Conservation (phyloP, 2,888 invertebrate genomes). For the Rhingia rostrata region DNA sequence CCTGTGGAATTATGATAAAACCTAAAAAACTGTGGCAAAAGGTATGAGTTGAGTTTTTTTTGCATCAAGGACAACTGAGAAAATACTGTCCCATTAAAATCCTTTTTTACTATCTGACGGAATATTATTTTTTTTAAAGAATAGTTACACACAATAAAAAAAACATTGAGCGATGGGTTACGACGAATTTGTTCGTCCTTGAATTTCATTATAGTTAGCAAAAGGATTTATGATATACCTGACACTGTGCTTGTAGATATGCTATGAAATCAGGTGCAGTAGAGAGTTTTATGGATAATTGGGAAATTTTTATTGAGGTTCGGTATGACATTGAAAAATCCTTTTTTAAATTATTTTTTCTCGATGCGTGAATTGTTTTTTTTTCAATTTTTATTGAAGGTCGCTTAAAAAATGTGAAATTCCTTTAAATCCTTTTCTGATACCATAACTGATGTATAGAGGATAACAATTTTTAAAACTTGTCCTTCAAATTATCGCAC, state of each 20-base stretch:
- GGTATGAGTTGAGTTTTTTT: constrained; percentile 19
- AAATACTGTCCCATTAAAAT: constrained; percentile 53
- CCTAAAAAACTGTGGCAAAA: constrained; percentile 35
- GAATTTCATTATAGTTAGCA: constrained; percentile 22
- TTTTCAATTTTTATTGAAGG: neutral
- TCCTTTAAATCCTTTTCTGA: constrained; percentile 16
- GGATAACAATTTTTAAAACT: neutral
- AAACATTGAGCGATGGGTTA: neutral
- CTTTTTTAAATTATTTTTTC: neutral
- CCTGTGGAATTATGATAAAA: constrained; percentile 29
- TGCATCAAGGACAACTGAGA: constrained; percentile 64
- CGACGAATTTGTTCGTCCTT: constrained; percentile 37
- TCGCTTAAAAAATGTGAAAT: neutral
- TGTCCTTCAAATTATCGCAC: constrained; percentile 9
- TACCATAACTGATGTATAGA: neutral
- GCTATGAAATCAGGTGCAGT: constrained; percentile 22
- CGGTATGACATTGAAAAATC: constrained; percentile 20
- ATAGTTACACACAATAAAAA: constrained; percentile 3
- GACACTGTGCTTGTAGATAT: constrained; percentile 6
- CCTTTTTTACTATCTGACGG: constrained; percentile 60
- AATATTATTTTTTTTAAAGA: constrained; percentile 3
- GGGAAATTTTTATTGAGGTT: neutral
- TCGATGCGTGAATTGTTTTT: neutral
- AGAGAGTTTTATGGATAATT: neutral
- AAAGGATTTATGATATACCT: constrained; percentile 66